Evolutionary conservation across 2,113 vertebrate genomes (phyloP).

Genomic region (Podarcis muralis): DNA sequence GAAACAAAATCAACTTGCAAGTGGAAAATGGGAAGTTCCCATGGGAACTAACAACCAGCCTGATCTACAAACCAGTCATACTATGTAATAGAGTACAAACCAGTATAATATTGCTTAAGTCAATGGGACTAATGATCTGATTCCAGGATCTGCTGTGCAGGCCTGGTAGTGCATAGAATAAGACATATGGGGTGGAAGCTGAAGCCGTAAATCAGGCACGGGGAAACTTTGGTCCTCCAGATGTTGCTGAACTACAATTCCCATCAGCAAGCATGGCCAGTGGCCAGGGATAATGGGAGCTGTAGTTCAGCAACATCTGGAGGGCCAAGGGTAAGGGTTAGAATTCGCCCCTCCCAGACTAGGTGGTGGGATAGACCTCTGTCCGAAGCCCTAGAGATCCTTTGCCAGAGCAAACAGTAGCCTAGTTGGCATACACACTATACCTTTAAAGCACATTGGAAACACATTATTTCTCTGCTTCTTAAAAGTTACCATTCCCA

Average conservation of each 20-base stretch:
- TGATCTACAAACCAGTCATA: not conserved
- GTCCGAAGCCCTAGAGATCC: not conserved
- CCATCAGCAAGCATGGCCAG: not conserved
- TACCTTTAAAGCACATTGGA: no score
- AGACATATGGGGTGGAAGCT: not conserved
- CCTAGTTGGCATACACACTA: no score
- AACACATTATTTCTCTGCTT: no score
- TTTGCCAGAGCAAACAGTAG: no score
- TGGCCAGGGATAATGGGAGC: not conserved
- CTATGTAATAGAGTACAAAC: not conserved
- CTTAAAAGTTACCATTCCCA: no score
- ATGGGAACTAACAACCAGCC: not conserved
- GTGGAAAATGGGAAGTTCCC: not conserved
- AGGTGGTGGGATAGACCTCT: no score
- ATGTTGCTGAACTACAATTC: not conserved
- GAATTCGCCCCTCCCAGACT: no score
- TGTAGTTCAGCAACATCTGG: not conserved
- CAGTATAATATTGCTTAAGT: not conserved
- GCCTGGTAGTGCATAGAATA: not conserved
- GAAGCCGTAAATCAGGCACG: not conserved
- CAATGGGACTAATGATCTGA: not conserved
- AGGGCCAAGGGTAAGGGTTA: no score
- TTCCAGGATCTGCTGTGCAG: not conserved
- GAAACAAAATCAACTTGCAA: slow-evolving; percentile 6
- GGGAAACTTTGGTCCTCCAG: no score